phyloP scores from a whole-genome alignment of 2,113 vertebrate species.

The Lagopus leucura region DNA sequence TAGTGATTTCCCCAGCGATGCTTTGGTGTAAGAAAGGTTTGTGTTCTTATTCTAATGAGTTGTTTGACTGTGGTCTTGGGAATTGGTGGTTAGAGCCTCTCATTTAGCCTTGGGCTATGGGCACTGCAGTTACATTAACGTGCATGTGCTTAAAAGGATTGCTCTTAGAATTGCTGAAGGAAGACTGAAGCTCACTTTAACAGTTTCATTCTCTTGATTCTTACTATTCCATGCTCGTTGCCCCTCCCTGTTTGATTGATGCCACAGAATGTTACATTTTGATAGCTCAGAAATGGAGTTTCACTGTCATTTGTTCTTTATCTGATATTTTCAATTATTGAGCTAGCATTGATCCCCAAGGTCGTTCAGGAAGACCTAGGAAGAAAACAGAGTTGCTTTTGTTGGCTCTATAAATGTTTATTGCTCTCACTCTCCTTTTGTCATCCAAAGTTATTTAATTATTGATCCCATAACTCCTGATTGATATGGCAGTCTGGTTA shows the following conservation, averaged over 20 bases:
- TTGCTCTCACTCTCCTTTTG: background rate
- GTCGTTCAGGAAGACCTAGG: background rate
- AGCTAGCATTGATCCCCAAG: background rate
- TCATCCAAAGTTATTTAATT: background rate
- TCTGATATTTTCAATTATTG: background rate
- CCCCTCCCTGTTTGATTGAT: background rate
- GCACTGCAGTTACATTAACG: background rate
- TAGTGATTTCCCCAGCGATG: background rate
- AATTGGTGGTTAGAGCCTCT: background rate
- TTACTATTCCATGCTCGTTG: accelerated
- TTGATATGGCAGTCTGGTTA: background rate
- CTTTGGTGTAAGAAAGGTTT: background rate
- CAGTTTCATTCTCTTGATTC: background rate
- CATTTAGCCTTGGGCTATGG: slow-evolving; percentile 12
- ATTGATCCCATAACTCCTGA: background rate
- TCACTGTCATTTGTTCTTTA: background rate
- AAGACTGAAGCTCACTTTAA: background rate
- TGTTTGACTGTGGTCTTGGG: slow-evolving; percentile 2
- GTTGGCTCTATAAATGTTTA: background rate
- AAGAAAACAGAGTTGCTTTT: background rate
- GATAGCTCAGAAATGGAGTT: background rate
- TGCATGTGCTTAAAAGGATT: background rate
- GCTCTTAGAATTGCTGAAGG: background rate
- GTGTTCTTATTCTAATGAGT: background rate
- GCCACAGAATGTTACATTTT: background rate